Base-by-base conservation (phyloP, 2,113 vertebrate genomes). In the Rhipidura dahli region DNA sequence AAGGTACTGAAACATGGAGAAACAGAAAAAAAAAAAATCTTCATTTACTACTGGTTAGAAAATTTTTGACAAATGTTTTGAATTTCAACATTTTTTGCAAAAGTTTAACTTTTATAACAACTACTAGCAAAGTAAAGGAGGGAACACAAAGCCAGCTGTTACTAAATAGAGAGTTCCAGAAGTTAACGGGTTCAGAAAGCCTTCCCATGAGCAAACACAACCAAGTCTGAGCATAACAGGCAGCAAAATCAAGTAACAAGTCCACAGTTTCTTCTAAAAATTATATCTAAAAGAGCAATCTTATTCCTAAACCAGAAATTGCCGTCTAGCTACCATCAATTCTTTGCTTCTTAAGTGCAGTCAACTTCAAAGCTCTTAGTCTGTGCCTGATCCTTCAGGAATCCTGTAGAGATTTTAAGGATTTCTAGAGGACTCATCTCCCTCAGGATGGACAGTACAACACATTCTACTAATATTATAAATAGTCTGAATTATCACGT, bases 1-100 rank as follows among this genome's bases (percentile, higher is more conserved):
- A 60, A 70, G 9, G 23, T 26, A 83, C 5, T 0, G 0, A 69
- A 0, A 1, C 10, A 9, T 7, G 2, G 8, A 83, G 49, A 75
- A 89, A 68, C 3, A 60, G 20, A 7, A 53, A 33, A 84, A 65
- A 83, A 69, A n/a, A 53, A 59, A 30, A 11, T 5, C 27, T 53
- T 8, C 6, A 20, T 7, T 47, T 44, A 27, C 4, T 51, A 42
- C 20, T 13, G 3, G 3, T 8, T 70, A 39, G 12, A 69, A 77
- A 24, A 2, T 6, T 28, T 54, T 73, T 73, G 42, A 61, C 31
- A 76, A 47, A 2, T 10, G 0, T 20, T 84, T 45, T 28, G 23
- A 19, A 57, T 64, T 66, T 71, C 47, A 63, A 31, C 2, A 22
- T 89, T 71, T 83, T 53, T 21, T 44, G n/a, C 2, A 6, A 40